These are phyloP conservation scores for Drosophila dunni DNA, from an alignment of 1,140 invertebrate genomes.

Conservation along the genomic window DNA sequence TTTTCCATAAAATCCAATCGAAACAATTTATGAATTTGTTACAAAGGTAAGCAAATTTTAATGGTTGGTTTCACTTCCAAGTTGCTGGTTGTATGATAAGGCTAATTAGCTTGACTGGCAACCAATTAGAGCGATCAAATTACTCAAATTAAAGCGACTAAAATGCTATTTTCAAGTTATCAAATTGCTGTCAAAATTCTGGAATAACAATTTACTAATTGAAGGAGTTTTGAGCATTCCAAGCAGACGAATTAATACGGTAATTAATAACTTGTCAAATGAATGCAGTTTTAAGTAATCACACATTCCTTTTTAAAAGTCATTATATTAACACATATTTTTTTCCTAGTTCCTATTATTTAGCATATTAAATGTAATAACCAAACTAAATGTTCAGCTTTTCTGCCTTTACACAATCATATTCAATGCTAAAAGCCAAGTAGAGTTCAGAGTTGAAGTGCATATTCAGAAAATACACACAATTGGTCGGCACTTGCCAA, in stretches of 20 bases:
- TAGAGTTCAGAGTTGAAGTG: slow-evolving; percentile 7
- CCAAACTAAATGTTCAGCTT: background rate
- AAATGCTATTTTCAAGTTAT: background rate
- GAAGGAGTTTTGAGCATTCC: no score
- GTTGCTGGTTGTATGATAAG: slow-evolving; percentile 5
- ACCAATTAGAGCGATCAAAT: slow-evolving; percentile 19
- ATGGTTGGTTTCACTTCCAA: slow-evolving; percentile 11
- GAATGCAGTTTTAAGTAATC: no score
- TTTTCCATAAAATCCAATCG: slow-evolving; percentile 47
- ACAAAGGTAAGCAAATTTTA: slow-evolving; percentile 11
- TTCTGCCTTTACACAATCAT: background rate
- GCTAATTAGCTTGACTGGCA: slow-evolving; percentile 29
- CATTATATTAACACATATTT: no score
- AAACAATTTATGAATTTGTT: slow-evolving; percentile 30
- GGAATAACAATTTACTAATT: background rate
- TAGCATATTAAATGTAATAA: background rate
- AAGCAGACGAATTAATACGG: no score
- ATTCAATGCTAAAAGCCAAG: slow-evolving; percentile 5
- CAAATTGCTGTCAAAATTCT: background rate
- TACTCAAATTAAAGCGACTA: slow-evolving; percentile 9
- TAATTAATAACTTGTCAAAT: no score
- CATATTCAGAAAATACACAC: slow-evolving; percentile 9
- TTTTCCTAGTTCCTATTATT: no score
- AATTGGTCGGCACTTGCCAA: slow-evolving; percentile 20
- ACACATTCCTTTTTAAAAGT: no score